Base-by-base conservation (phyloP, 2,888 invertebrate species). In the Auanema freiburgensis region DNA sequence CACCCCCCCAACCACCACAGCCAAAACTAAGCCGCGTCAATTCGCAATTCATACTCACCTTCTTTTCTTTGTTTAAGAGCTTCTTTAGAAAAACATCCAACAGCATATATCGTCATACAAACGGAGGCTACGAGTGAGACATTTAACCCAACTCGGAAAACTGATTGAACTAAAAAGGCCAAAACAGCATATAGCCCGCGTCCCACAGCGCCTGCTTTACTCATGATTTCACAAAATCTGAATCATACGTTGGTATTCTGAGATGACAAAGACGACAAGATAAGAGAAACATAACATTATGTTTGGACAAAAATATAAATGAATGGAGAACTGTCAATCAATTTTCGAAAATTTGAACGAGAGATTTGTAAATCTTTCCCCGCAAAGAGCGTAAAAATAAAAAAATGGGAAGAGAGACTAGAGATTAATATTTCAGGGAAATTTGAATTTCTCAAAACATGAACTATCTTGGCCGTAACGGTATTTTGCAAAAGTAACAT, bases 141-240 rank as follows among this genome's bases (percentile, higher is more conserved):
- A 44, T 74, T 64, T 42, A 75, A 62, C 50, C 77, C 71, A 33
- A 78, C 46, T 12, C 67, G 67, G 24, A 75, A 57, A 6, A 67
- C 66, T 16, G 71, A 44, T 43, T 72, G 68, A 42, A 69, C 55
- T 18, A 80, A 24, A 60, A 80, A 70, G 24, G 74, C 65, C 21
- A 79, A 51, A 25, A 80, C 63, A 33, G 72, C 67, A 63, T 72
- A 76, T 52, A 80, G 46, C 23, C 74, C 78, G 41, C 77, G 74
- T 14, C 69, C 73, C 16, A 79, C 50, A 21, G 77, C 70, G 50
- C 77, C 78, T 42, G 74, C 54, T 66, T 80, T 80, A 60, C 74
- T 71, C 80, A 79, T 79, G 59, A 18, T 43, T 18, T 40, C 42
- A 46, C 25, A 25, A 33, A 33, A 33, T 33, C 33, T 33, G 33